Percentiles rank a stretch among this genome's conserved stretches.
Evolutionary conservation across 2,888 invertebrate species (phyloP).

Genomic region (Thymelicus lineola): DNA sequence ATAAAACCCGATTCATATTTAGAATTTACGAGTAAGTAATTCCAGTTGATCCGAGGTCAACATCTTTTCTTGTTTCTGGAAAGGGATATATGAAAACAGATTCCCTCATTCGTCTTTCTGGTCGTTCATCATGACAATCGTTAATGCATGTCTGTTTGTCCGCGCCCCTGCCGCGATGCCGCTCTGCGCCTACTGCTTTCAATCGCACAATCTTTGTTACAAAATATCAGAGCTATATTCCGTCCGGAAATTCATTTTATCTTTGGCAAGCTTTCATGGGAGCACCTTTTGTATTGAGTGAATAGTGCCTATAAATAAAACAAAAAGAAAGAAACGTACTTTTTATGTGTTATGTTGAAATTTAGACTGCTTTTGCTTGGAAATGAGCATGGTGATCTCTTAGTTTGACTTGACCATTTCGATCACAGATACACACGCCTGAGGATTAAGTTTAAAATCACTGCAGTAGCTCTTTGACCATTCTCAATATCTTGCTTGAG

Average conservation of each 20-base stretch:
- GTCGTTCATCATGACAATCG: slow-evolving; percentile 7
- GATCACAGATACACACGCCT: too few species aligned
- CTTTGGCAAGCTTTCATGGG: slow-evolving; percentile 9
- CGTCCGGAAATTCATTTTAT: slow-evolving; percentile 13
- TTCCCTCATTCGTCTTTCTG: neutral
- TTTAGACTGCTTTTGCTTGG: neutral
- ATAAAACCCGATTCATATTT: neutral
- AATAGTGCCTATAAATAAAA: neutral
- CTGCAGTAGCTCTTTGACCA: too few species aligned
- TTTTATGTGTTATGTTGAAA: neutral
- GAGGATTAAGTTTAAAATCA: too few species aligned
- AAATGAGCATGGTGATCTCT: neutral
- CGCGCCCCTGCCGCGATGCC: neutral
- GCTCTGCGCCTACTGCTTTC: neutral
- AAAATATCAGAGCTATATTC: neutral
- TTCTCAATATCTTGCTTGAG: too few species aligned
- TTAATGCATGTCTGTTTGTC: slow-evolving; percentile 8
- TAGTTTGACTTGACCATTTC: too few species aligned
- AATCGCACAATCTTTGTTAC: slow-evolving; percentile 2
- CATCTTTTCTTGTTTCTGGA: neutral
- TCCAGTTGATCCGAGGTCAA: neutral
- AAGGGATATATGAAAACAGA: neutral
- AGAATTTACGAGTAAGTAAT: neutral
- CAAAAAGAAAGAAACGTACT: neutral
- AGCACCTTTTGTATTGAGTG: neutral